phyloP scores from a whole-genome alignment of 1,140 invertebrate species.

The Dendrolimus punctatus region DNA sequence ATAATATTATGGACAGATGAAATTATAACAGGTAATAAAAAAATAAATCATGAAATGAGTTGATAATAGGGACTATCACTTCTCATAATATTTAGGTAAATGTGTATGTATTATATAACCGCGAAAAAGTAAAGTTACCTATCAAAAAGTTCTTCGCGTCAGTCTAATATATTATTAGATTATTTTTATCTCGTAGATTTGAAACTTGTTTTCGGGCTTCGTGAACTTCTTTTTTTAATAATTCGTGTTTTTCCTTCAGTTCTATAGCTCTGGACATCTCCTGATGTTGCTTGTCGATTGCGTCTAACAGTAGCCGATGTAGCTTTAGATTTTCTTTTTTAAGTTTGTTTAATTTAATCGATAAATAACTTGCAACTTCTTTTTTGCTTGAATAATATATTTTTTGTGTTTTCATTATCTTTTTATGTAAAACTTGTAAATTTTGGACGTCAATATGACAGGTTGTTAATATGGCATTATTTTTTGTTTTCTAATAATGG shows the following conservation, averaged over 20 bases:
- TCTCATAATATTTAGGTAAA: too few relatives aligned
- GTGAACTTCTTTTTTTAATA: conserved; percentile 28
- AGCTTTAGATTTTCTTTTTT: conserved; percentile 35
- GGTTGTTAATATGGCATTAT: not conserved
- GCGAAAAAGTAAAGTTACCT: too few relatives aligned
- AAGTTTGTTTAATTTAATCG: conserved; percentile 19
- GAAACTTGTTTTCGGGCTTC: conserved; percentile 29
- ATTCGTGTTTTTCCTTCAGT: conserved; percentile 36
- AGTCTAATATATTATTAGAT: too few relatives aligned
- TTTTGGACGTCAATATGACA: too few relatives aligned
- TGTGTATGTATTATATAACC: too few relatives aligned
- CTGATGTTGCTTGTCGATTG: conserved; percentile 51
- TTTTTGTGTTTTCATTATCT: conserved; percentile 21
- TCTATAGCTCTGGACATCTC: conserved; percentile 58
- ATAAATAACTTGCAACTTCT: conserved; percentile 6
- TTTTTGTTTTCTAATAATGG: not conserved
- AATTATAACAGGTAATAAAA: too few relatives aligned
- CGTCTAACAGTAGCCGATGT: conserved; percentile 23
- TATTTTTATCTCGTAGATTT: conserved; percentile 13
- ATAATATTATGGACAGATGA: too few relatives aligned
- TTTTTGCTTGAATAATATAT: not conserved
- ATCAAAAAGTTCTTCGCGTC: too few relatives aligned
- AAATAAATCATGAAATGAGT: too few relatives aligned
- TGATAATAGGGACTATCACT: too few relatives aligned
- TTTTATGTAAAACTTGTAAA: conserved; percentile 1